Evolutionary conservation across 1,140 invertebrate genomes (phyloP).

Genomic region (Drosophila subobscura): DNA sequence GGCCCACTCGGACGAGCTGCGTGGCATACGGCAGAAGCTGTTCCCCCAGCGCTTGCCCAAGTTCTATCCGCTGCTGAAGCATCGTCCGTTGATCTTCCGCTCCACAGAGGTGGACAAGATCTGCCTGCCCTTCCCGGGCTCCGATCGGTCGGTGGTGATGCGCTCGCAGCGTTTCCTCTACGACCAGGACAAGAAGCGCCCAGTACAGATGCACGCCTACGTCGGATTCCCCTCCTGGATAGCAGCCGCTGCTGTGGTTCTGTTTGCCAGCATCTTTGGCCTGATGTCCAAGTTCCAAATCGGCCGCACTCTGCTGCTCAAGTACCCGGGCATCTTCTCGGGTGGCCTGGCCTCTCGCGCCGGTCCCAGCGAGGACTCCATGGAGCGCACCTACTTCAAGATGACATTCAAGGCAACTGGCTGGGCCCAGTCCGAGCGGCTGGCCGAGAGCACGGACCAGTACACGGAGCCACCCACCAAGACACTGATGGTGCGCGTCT

Average conservation of each 20-base stretch:
- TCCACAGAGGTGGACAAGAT: constrained; percentile 85
- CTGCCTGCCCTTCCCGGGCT: constrained; percentile 90
- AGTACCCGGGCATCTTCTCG: constrained; percentile 90
- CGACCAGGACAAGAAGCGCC: constrained; percentile 88
- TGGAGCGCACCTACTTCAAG: constrained; percentile 87
- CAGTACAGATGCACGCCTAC: constrained; percentile 89
- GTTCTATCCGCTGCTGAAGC: constrained; percentile 86
- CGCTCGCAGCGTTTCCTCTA: constrained; percentile 91
- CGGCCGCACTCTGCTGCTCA: constrained; percentile 87
- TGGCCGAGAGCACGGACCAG: constrained; percentile 86
- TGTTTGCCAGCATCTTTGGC: constrained; percentile 87
- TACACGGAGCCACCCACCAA: constrained; percentile 87
- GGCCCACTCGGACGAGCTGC: constrained; percentile 87
- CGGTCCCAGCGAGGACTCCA: constrained; percentile 87
- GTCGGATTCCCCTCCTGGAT: constrained; percentile 84
- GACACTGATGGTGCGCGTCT: constrained; percentile 87
- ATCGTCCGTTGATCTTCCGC: constrained; percentile 86
- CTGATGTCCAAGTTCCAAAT: constrained; percentile 87
- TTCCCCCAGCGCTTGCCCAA: constrained; percentile 87
- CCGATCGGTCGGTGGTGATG: constrained; percentile 91
- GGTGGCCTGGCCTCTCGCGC: constrained; percentile 87
- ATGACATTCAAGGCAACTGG: constrained; percentile 90
- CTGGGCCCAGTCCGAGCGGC: constrained; percentile 88
- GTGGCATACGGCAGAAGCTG: constrained; percentile 86
- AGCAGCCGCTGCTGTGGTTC: constrained; percentile 81